phyloP scores from a whole-genome alignment of 2,888 invertebrate genomes.

The Carpatolechia fugitivella region DNA sequence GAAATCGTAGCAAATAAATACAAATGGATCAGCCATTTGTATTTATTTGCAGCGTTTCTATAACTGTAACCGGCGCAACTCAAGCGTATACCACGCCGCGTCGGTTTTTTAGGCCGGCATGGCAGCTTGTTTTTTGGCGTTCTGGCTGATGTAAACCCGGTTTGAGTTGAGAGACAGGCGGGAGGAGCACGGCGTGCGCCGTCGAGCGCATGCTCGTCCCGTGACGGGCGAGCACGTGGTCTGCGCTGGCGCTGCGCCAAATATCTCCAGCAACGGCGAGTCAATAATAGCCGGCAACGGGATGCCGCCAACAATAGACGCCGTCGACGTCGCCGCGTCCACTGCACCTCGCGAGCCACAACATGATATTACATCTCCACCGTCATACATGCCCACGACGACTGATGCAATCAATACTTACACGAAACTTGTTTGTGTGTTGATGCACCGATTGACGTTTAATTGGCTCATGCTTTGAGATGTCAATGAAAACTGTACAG shows the following conservation, averaged over 20 bases:
- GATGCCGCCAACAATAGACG: constrained; percentile 79
- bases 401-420: neutral
- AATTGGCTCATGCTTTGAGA: no score
- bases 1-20: no score
- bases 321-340: constrained; percentile 38
- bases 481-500: neutral
- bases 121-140: constrained; percentile 22
- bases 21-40: neutral
- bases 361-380: no score
- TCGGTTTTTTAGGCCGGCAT: constrained; percentile 37
- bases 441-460: no score
- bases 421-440: no score
- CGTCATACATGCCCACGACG: neutral
- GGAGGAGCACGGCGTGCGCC: constrained; percentile 33
- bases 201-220: constrained; percentile 58
- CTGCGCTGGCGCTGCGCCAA: constrained; percentile 70
- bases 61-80: constrained; percentile 18
- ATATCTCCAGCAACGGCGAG: constrained; percentile 76
- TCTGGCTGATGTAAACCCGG: constrained; percentile 19
- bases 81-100: constrained; percentile 22
- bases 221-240: constrained; percentile 75
- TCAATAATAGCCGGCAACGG: constrained; percentile 78
- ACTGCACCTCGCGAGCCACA: constrained; percentile 33
- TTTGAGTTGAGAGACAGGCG: constrained; percentile 31
- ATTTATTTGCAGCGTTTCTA: constrained; percentile 8